Conservation (phyloP, 2,888 invertebrate species). For the Morpho helenor region DNA sequence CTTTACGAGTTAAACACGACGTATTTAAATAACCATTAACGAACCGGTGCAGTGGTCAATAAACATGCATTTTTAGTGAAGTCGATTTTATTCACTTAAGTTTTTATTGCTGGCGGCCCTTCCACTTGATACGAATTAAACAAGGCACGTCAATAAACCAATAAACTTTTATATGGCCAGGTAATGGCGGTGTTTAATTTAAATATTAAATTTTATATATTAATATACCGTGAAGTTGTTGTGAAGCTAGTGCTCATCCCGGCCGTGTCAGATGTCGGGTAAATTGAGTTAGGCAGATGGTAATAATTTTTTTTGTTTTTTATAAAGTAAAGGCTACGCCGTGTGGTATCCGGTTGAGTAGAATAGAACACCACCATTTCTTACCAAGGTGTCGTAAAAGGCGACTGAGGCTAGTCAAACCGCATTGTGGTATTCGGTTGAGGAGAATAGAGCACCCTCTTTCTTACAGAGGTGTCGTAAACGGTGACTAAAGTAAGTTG, state of each 20-base stretch:
- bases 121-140: conserved; percentile 24
- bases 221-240: conserved; percentile 21
- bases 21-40: conserved; percentile 21
- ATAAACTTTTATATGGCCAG: conserved; percentile 27
- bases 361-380: too few species aligned
- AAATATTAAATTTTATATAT: conserved; percentile 28
- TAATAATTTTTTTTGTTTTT: background rate
- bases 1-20: conserved; percentile 9
- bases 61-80: conserved; percentile 23
- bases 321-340: too few species aligned
- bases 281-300: background rate
- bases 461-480: too few species aligned
- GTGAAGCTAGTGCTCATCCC: background rate
- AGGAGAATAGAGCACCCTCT: too few species aligned
- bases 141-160: conserved; percentile 23
- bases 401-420: too few species aligned
- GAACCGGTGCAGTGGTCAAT: conserved; percentile 11
- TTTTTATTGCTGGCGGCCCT: conserved; percentile 12
- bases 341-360: too few species aligned
- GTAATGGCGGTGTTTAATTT: conserved; percentile 29
- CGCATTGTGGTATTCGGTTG: too few species aligned
- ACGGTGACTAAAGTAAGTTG: too few species aligned
- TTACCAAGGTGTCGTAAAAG: too few species aligned
- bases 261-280: background rate
- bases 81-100: conserved; percentile 17